phyloP scores from a whole-genome alignment of 1,140 invertebrate species.

The Maconellicoccus hirsutus region DNA sequence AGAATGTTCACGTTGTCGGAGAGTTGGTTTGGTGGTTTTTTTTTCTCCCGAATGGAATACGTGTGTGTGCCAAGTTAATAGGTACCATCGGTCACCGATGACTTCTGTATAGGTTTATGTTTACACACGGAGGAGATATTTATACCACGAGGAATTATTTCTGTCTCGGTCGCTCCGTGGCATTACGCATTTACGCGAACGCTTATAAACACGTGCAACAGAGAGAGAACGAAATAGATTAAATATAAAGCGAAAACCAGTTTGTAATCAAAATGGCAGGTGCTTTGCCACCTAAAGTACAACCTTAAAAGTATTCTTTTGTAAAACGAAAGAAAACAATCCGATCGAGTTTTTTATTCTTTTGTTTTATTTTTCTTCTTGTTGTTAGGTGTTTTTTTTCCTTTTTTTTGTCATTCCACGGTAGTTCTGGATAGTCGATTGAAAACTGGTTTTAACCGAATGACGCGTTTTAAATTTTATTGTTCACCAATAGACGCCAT shows the following conservation, averaged over 20 bases:
- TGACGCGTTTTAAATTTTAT: slow-evolving; percentile 19
- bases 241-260: slow-evolving; percentile 15
- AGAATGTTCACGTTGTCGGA: background rate
- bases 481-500: slow-evolving; percentile 20
- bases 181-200: no score
- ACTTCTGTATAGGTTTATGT: background rate
- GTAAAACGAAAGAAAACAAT: slow-evolving; percentile 18
- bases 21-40: background rate
- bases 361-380: slow-evolving; percentile 11
- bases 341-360: slow-evolving; percentile 18
- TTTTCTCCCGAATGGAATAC: background rate
- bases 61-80: background rate
- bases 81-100: slow-evolving; percentile 16
- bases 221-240: background rate
- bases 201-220: no score
- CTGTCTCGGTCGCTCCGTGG: no score
- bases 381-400: slow-evolving; percentile 14
- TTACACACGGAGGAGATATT: no score
- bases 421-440: slow-evolving; percentile 18
- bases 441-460: slow-evolving; percentile 18
- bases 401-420: slow-evolving; percentile 14
- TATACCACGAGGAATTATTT: no score
- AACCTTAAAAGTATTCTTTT: slow-evolving; percentile 22
- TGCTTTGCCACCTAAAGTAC: slow-evolving; percentile 22
- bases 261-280: slow-evolving; percentile 22